Evolutionary conservation across 2,113 vertebrate genomes (phyloP).

Genomic region (Mesembrinibis cayennensis): DNA sequence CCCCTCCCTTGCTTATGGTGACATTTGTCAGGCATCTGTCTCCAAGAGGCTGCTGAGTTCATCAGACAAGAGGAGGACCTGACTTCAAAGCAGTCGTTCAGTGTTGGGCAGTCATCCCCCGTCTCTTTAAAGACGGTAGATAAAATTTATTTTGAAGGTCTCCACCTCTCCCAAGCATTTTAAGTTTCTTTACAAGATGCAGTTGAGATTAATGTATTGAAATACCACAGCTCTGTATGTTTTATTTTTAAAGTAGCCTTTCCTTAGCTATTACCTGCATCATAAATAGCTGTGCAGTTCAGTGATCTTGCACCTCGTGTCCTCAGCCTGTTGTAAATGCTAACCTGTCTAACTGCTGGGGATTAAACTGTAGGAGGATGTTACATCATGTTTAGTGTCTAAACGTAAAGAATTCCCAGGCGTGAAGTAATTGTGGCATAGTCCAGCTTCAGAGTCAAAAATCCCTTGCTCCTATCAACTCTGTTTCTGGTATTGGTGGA

Average conservation of each 20-base stretch:
- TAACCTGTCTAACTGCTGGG: background rate
- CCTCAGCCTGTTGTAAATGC: background rate
- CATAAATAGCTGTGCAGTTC: background rate
- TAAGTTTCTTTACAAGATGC: background rate
- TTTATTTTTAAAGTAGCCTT: background rate
- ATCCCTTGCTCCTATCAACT: background rate
- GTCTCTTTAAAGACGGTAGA: background rate
- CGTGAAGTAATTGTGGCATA: background rate
- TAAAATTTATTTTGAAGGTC: background rate
- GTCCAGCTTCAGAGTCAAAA: no score
- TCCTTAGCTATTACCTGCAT: background rate
- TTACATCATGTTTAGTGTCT: background rate
- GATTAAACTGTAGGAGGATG: background rate
- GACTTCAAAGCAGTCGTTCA: background rate
- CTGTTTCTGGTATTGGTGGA: background rate
- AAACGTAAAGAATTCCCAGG: background rate
- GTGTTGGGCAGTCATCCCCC: background rate
- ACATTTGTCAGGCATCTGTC: background rate
- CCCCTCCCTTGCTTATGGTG: rapidly evolving
- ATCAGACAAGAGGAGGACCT: background rate
- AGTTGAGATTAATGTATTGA: background rate
- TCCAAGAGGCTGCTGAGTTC: background rate
- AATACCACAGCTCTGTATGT: background rate
- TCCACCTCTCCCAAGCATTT: background rate
- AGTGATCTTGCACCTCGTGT: background rate